These are phyloP conservation scores for Poliocrania exsul DNA, from an alignment of 2,797 vertebrate genomes.

Conservation along the genomic window DNA sequence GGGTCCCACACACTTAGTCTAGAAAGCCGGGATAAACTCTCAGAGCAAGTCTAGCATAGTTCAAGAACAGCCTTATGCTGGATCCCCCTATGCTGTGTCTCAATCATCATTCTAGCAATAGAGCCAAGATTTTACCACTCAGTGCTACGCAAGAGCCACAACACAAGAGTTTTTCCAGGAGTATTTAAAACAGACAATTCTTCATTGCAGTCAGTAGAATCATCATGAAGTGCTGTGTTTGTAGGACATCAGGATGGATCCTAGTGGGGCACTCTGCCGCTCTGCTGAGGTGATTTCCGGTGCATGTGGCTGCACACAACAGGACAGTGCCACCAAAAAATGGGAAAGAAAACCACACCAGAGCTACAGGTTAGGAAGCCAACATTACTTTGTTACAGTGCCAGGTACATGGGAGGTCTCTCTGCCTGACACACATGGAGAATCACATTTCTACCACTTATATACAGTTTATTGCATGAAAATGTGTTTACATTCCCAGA, in stretches of 20 bases:
- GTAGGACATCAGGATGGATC: neutral
- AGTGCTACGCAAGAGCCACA: neutral
- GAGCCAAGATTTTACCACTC: neutral
- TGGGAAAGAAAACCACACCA: neutral
- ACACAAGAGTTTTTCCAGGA: fast-evolving
- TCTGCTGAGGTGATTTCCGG: fast-evolving
- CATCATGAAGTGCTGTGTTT: neutral
- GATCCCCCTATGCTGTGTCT: neutral
- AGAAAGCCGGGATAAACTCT: neutral
- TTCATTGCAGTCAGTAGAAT: neutral
- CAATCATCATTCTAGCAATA: too few species aligned
- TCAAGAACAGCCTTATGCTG: neutral
- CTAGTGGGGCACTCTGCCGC: fast-evolving
- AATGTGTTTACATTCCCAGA: neutral
- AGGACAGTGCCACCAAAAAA: neutral
- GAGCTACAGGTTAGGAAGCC: neutral
- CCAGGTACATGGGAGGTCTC: neutral
- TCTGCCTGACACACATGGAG: neutral
- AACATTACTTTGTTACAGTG: neutral
- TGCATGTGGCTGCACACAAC: fast-evolving
- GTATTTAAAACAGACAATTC: neutral
- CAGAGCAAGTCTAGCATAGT: neutral
- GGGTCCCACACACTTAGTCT: neutral
- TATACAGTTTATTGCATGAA: neutral
- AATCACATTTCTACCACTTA: neutral